Evolutionary conservation across 2,888 invertebrate genomes (phyloP).

Genomic region (Leptinotarsa haldemani): DNA sequence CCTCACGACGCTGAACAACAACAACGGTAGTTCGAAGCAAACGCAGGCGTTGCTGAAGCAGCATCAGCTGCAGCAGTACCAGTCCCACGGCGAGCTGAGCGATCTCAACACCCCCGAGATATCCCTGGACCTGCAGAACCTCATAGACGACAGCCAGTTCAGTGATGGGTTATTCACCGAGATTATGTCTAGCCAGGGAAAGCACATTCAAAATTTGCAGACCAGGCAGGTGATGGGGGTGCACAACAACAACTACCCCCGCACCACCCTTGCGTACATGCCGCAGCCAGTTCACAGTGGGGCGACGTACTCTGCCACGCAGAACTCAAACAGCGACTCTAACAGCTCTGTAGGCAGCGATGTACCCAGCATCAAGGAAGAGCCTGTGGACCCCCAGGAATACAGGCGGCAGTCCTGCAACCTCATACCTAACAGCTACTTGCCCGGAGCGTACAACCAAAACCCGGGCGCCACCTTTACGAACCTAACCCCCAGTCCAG

Average conservation of each 20-base stretch:
- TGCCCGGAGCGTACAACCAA: constrained; percentile 56
- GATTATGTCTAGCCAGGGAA: constrained; percentile 74
- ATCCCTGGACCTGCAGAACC: constrained; percentile 89
- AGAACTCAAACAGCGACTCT: constrained; percentile 63
- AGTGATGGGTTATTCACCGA: constrained; percentile 88
- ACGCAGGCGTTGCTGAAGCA: constrained; percentile 73
- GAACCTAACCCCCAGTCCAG: constrained; percentile 70
- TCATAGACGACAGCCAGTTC: constrained; percentile 92
- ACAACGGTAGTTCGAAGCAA: constrained; percentile 69
- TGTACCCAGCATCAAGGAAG: constrained; percentile 86
- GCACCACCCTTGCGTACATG: constrained; percentile 88
- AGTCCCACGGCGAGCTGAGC: constrained; percentile 80
- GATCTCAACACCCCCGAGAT: constrained; percentile 94
- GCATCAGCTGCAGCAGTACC: constrained; percentile 79
- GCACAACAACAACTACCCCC: constrained; percentile 67
- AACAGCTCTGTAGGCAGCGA: constrained; percentile 69
- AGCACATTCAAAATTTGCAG: constrained; percentile 64
- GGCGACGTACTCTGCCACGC: constrained; percentile 69
- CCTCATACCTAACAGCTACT: constrained; percentile 63
- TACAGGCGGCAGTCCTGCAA: constrained; percentile 72
- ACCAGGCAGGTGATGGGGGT: constrained; percentile 66
- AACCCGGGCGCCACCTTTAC: constrained; percentile 66
- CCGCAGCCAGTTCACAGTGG: constrained; percentile 91
- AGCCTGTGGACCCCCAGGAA: constrained; percentile 85
- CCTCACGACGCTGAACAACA: constrained; percentile 66